phyloP scores from a whole-genome alignment of 2,888 invertebrate species.

The Acheta domesticus region DNA sequence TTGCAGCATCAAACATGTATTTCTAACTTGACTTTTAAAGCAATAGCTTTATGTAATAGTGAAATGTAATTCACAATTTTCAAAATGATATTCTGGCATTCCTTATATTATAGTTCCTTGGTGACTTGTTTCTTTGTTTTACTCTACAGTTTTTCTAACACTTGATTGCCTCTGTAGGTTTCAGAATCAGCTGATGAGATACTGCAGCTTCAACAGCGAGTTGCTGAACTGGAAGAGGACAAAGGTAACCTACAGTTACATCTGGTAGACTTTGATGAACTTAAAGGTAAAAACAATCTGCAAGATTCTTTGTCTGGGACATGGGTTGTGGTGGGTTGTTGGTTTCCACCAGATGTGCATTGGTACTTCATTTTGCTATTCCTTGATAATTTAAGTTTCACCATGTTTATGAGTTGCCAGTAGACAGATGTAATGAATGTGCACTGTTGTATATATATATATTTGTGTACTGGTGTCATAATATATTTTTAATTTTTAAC shows the following conservation, averaged over 20 bases:
- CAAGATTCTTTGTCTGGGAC: neutral
- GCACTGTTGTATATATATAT: too few relatives aligned
- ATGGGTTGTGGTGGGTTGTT: slow-evolving; percentile 24
- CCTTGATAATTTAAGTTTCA: neutral
- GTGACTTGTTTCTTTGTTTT: too few relatives aligned
- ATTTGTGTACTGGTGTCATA: too few relatives aligned
- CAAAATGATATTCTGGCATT: too few relatives aligned
- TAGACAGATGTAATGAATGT: neutral
- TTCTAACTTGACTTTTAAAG: too few relatives aligned
- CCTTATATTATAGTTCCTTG: too few relatives aligned
- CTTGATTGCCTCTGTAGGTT: slow-evolving; percentile 25
- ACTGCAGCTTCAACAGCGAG: slow-evolving; percentile 58
- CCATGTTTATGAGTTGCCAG: neutral
- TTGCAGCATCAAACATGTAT: too few relatives aligned
- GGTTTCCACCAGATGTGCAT: neutral
- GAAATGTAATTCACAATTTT: too few relatives aligned
- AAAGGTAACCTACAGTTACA: slow-evolving; percentile 86
- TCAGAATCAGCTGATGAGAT: slow-evolving; percentile 39
- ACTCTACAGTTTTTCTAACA: too few relatives aligned
- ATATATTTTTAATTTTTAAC: too few relatives aligned
- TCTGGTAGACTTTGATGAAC: slow-evolving; percentile 75
- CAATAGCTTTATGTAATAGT: too few relatives aligned
- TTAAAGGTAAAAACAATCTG: slow-evolving; percentile 53
- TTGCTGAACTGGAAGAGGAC: slow-evolving; percentile 84
- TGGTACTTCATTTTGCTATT: neutral